Conservation (phyloP, 2,888 invertebrate genomes). For the Sepioteuthis lessoniana region DNA sequence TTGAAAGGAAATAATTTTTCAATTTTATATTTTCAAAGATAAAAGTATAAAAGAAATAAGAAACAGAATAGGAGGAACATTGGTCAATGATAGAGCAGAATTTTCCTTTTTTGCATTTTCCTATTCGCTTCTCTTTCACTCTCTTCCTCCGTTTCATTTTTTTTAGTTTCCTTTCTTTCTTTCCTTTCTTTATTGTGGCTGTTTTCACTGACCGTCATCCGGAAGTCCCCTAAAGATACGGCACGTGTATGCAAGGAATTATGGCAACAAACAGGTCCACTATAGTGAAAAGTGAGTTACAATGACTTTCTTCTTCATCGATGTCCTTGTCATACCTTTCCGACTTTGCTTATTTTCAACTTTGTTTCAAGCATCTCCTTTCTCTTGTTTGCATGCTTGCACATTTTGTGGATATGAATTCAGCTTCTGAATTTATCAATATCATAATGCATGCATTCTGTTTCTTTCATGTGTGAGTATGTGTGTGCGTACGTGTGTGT, state of each 20-base stretch:
- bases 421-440: background rate
- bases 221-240: background rate
- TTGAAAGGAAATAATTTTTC: background rate
- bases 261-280: constrained; percentile 41
- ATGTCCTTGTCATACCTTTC: background rate
- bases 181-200: background rate
- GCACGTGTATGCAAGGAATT: constrained; percentile 41
- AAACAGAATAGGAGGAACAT: background rate
- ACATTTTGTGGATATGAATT: background rate
- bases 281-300: constrained; percentile 5
- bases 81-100: background rate
- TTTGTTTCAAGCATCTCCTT: background rate
- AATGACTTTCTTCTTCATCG: background rate
- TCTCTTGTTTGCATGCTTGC: background rate
- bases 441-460: background rate
- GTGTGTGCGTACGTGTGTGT: background rate
- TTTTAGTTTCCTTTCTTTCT: background rate
- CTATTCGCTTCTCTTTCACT: background rate
- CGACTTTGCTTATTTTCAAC: background rate
- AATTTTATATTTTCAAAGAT: background rate
- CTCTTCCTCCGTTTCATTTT: background rate
- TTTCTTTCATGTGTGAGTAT: background rate
- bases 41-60: background rate
- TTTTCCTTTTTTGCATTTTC: background rate
- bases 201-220: constrained; percentile 13